A percentile compares a stretch with the other conserved stretches of the same genome.
Conservation (phyloP, 1,140 invertebrate species). For the Zaprionus tsacasi region DNA sequence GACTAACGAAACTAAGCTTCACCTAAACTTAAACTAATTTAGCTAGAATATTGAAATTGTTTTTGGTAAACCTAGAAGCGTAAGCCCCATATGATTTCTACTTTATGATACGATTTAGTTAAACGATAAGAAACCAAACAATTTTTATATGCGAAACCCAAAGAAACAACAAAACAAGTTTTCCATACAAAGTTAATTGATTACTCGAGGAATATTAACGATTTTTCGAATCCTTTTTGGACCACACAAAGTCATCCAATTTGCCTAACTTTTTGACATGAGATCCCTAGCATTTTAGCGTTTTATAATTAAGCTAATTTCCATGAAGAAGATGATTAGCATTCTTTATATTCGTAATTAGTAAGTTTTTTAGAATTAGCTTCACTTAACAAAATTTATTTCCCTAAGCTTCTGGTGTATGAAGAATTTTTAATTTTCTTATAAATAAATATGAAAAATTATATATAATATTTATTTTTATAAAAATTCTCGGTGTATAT, state of each 20-base stretch:
- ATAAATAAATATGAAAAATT: constrained; percentile 19
- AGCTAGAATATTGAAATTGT: constrained; percentile 81
- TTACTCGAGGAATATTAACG: constrained; percentile 20
- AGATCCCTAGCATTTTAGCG: constrained; percentile 46
- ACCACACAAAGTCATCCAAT: constrained; percentile 36
- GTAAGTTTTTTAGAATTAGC: constrained; percentile 44
- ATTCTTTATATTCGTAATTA: constrained; percentile 38
- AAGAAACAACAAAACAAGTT: constrained; percentile 74
- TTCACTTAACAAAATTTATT: constrained; percentile 35
- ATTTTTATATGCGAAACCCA: constrained; percentile 44
- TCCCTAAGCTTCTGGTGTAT: constrained; percentile 37
- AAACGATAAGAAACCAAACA: constrained; percentile 28
- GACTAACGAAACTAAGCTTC: constrained; percentile 42
- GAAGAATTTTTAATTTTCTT: constrained; percentile 20
- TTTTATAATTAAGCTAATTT: constrained; percentile 43
- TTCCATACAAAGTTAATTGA: constrained; percentile 56
- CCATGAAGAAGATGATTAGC: constrained; percentile 19
- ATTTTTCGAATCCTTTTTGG: constrained; percentile 61
- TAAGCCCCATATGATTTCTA: constrained; percentile 35
- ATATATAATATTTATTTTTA: constrained; percentile 32
- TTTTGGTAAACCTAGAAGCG: constrained; percentile 55
- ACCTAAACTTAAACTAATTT: constrained; percentile 64
- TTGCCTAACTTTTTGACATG: constrained; percentile 43
- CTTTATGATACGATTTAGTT: constrained; percentile 48
- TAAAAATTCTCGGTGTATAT: constrained; percentile 41